Conservation (phyloP, 2,113 vertebrate species). For the Ammodramus savannarum region DNA sequence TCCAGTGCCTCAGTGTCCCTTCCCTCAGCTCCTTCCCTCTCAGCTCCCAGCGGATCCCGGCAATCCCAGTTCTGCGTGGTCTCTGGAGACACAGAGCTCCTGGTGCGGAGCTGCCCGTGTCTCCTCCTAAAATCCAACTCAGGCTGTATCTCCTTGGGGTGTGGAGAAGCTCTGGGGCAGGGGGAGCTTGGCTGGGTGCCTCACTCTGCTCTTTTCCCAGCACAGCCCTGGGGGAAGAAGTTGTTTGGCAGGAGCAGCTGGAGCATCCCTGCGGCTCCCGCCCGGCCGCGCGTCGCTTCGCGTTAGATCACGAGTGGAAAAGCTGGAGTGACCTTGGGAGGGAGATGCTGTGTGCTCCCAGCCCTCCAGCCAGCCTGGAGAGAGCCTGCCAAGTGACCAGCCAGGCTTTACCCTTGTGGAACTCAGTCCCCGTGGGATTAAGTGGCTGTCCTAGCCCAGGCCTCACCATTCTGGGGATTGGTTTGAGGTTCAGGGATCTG, state of each 20-base stretch:
- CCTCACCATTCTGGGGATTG: rapidly evolving
- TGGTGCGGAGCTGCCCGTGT: background rate
- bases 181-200: background rate
- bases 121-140: no score
- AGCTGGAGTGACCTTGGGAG: background rate
- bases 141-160: no score
- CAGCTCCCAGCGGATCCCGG: background rate
- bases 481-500: background rate
- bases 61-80: rapidly evolving
- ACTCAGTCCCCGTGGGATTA: background rate
- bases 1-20: rapidly evolving
- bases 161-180: background rate
- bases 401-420: rapidly evolving
- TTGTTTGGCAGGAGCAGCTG: rapidly evolving
- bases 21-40: background rate
- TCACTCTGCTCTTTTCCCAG: background rate
- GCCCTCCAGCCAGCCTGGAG: background rate
- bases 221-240: background rate
- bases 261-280: background rate
- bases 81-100: no score
- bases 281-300: rapidly evolving
- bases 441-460: background rate
- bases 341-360: rapidly evolving
- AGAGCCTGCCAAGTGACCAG: rapidly evolving
- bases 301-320: background rate